A percentile compares a stretch with the other conserved stretches of the same genome.
These are phyloP conservation scores for Leucophenga varia DNA, from an alignment of 1,140 invertebrate species.

Conservation along the genomic window DNA sequence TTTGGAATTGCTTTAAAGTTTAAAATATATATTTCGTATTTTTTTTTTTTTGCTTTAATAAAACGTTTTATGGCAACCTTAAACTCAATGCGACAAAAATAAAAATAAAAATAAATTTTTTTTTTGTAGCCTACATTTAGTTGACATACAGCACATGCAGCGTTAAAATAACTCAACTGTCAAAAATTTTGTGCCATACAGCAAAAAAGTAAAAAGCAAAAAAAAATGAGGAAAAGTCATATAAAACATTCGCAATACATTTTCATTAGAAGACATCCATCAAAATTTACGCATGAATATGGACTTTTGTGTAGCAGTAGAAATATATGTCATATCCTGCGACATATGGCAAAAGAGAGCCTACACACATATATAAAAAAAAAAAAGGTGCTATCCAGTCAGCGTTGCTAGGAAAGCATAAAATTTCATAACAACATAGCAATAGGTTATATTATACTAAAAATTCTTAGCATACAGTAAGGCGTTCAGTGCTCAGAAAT, in stretches of 20 bases:
- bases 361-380: too few relatives aligned
- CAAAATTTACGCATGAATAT: slow-evolving; percentile 47
- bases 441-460: too few relatives aligned
- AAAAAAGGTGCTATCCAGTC: too few relatives aligned
- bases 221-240: slow-evolving; percentile 1
- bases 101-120: slow-evolving; percentile 14
- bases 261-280: slow-evolving; percentile 45
- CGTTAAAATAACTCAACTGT: slow-evolving; percentile 41
- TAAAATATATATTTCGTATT: too few relatives aligned
- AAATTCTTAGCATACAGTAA: too few relatives aligned
- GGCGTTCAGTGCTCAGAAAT: too few relatives aligned
- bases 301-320: slow-evolving; percentile 28
- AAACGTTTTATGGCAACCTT: too few relatives aligned
- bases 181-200: slow-evolving; percentile 40
- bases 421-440: neutral
- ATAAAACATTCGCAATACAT: slow-evolving; percentile 20
- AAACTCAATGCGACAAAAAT: slow-evolving; percentile 10
- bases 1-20: too few relatives aligned
- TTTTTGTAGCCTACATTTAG: slow-evolving; percentile 42
- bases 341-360: too few relatives aligned
- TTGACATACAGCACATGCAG: slow-evolving; percentile 20
- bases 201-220: slow-evolving; percentile 19
- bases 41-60: neutral
- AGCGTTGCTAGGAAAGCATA: neutral
- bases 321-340: slow-evolving; percentile 33